These are phyloP conservation scores for Sinocyclocheilus anshuiensis DNA, from an alignment of 2,113 vertebrate genomes.

Conservation along the genomic window DNA sequence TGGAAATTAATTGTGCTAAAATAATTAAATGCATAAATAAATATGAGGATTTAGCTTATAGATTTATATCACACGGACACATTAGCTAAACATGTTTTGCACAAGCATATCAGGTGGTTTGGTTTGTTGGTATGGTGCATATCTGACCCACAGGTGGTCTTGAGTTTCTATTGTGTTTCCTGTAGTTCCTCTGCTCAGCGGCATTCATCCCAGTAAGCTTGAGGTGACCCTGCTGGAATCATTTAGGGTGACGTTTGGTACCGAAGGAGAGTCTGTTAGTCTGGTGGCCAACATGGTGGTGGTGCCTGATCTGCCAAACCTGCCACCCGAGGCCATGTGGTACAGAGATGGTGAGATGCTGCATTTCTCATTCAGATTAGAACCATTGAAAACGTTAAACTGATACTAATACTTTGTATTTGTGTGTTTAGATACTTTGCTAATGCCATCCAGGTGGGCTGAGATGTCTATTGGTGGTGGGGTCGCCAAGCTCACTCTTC, in stretches of 20 bases:
- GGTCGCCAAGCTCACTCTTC: slow-evolving; percentile 83
- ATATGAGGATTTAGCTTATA: background rate
- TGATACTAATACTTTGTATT: background rate
- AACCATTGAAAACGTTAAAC: background rate
- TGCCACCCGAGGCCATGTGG: slow-evolving; percentile 88
- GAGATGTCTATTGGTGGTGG: slow-evolving; percentile 84
- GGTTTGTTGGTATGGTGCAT: background rate
- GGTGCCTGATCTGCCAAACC: slow-evolving; percentile 85
- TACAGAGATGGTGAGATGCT: slow-evolving; percentile 88
- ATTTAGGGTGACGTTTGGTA: slow-evolving; percentile 88
- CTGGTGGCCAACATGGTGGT: slow-evolving; percentile 86
- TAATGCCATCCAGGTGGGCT: slow-evolving; percentile 83
- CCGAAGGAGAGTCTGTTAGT: slow-evolving; percentile 85
- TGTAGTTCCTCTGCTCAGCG: slow-evolving; percentile 79
- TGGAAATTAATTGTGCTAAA: background rate
- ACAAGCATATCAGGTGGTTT: background rate
- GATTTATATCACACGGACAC: background rate
- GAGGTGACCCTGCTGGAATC: slow-evolving; percentile 88
- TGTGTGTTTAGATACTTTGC: slow-evolving; percentile 77
- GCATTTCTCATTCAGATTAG: background rate
- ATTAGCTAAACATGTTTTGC: background rate
- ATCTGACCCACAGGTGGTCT: background rate
- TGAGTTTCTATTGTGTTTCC: slow-evolving; percentile 1
- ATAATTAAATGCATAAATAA: background rate
- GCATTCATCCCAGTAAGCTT: slow-evolving; percentile 84